Evolutionary conservation across 2,888 invertebrate genomes (phyloP), one percentile per base, ranked within the genome.

Genomic region (Clostera curtula): DNA sequence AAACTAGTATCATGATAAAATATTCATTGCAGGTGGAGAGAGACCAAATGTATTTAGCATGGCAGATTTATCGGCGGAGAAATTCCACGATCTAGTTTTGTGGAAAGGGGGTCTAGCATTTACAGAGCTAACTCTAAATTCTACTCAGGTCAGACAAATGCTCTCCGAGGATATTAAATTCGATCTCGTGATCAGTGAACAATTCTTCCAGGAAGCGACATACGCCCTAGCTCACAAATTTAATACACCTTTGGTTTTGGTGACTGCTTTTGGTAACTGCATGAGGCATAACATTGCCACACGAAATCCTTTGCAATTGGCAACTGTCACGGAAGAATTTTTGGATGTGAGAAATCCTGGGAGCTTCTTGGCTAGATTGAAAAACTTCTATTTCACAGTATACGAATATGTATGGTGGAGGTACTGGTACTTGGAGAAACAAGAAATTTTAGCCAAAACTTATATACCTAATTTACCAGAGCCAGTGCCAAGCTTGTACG

Each of bases 281-380:
- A 77, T 80, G 72, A 61, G 69, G 24, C 73, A 76, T 24, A 80
- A 80, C 27, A 56, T 80, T 10, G 40, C 59, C 2, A 49, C 49
- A 4, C 58, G 75, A 11, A 83, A 84, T 34, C 83, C 83, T 1
- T 48, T 80, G 7, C 82, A 82, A 38, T 25, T 77, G 4, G 60
- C 77, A 1, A 79, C 74, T 1, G 60, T 70, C 1, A n/a, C 67
- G 4, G 49, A 66, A 0, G 82, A 83, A 33, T 77, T 76, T 39
- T 37, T 77, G n/a, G 51, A 57, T 6, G 21, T 77, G 2, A 56
- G 65, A 18, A 69, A 83, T 1, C 86, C 86, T 12, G 85, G 85
- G 63, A 84, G 63, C 18, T 87, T 90, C 36, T 56, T 61, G 46
- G 75, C 60, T 10, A 62, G 90, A 37, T 21, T 87, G 0, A 53